These are phyloP conservation scores for Sinocyclocheilus anshuiensis DNA, from an alignment of 2,113 vertebrate species.

Conservation along the genomic window DNA sequence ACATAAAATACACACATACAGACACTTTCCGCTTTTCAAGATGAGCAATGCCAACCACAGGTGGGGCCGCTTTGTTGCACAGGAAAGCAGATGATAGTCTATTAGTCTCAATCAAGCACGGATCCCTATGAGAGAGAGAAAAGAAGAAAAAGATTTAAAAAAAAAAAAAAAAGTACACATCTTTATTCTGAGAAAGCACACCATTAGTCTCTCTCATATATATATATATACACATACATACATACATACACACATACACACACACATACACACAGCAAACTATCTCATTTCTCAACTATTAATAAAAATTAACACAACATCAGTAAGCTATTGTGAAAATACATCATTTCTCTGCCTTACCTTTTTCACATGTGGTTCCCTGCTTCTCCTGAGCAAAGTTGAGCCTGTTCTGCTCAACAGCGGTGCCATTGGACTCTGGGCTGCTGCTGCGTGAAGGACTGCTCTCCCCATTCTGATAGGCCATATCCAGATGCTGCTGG, in stretches of 20 bases:
- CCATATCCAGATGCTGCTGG: conserved; percentile 81
- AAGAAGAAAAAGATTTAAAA: no score
- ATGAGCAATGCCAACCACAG: conserved; percentile 6
- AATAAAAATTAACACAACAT: no score
- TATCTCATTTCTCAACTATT: no score
- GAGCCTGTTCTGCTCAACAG: conserved; percentile 86
- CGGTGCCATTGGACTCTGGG: conserved; percentile 86
- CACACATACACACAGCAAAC: no score
- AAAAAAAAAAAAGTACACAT: no score
- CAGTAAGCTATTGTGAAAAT: no score
- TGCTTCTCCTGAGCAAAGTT: conserved; percentile 92
- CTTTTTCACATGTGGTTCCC: conserved; percentile 77
- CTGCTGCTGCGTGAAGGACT: conserved; percentile 85
- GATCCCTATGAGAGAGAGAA: conserved; percentile 63
- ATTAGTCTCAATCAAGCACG: conserved; percentile 61
- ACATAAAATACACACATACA: conserved; percentile 15
- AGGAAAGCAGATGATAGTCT: conserved; percentile 15
- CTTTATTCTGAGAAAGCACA: no score
- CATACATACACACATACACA: no score
- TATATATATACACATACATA: no score
- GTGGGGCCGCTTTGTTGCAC: conserved; percentile 32
- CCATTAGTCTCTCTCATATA: no score
- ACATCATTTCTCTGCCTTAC: conserved; percentile 52
- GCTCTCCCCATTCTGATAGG: conserved; percentile 75
- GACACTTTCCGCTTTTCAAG: conserved; percentile 15